phyloP scores from a whole-genome alignment of 1,140 invertebrate genomes.

The Proctacanthus coquilletti region DNA sequence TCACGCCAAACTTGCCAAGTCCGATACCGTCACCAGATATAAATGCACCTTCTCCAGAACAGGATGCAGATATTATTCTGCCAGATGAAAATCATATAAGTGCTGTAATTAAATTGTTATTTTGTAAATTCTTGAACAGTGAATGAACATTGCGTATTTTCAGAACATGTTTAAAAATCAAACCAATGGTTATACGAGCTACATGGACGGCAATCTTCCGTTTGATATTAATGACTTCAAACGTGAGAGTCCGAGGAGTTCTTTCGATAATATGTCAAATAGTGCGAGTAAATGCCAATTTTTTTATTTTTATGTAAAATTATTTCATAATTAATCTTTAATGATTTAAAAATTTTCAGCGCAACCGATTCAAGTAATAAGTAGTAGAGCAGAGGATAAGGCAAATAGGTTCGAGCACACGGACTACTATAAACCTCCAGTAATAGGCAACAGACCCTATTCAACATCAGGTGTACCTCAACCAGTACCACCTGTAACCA shows the following conservation, averaged over 20 bases:
- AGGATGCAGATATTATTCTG: conserved; percentile 59
- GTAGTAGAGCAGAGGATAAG: not conserved
- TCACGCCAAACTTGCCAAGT: conserved; percentile 44
- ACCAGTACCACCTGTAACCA: conserved; percentile 8
- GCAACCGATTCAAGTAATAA: conserved; percentile 4
- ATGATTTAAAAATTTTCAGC: conserved; percentile 1
- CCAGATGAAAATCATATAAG: conserved; percentile 32
- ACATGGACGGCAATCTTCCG: conserved; percentile 23
- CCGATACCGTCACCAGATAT: conserved; percentile 59
- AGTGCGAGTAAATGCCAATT: not conserved
- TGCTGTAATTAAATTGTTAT: not conserved
- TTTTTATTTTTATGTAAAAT: conserved; percentile 2
- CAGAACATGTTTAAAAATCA: conserved; percentile 20
- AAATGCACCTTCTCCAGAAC: conserved; percentile 71
- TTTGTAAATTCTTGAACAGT: not conserved
- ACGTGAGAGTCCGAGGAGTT: conserved; percentile 10
- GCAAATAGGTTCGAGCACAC: not conserved
- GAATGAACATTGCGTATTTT: not conserved
- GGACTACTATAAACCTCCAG: conserved; percentile 1
- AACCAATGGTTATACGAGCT: conserved; percentile 24
- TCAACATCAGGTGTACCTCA: conserved; percentile 2
- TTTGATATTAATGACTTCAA: conserved; percentile 30
- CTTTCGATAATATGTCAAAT: not conserved
- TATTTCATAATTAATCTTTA: not conserved
- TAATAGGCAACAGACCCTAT: not conserved